These are phyloP conservation scores for Tachuris rubrigastra DNA, from an alignment of 2,113 vertebrate genomes.

Conservation along the genomic window DNA sequence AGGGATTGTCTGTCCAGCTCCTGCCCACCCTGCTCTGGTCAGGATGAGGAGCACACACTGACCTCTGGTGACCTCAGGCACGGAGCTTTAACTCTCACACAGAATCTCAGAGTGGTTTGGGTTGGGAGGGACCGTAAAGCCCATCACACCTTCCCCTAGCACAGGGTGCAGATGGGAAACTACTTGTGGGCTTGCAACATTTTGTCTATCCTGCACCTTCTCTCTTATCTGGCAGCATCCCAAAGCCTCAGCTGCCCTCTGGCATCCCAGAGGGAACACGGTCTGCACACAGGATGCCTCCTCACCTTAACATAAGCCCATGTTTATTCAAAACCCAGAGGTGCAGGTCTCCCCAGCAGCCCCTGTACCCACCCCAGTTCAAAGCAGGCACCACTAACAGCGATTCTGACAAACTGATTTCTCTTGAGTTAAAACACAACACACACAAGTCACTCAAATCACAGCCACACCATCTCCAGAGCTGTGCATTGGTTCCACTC, in stretches of 20 bases:
- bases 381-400: not conserved
- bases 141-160: not conserved
- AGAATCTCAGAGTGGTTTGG: not conserved
- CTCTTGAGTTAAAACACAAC: not conserved
- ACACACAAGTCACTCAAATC: fast-evolving
- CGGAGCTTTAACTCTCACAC: not conserved
- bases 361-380: not conserved
- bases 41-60: not conserved
- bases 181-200: fast-evolving
- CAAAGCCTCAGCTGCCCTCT: not conserved
- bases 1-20: not conserved
- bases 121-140: not conserved
- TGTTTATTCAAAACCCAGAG: not conserved
- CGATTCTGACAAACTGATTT: fast-evolving
- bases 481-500: not conserved
- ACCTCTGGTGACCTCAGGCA: not conserved
- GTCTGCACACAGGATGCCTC: not conserved
- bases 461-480: not conserved
- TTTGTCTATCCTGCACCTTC: not conserved
- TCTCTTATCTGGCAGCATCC: not conserved
- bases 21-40: not conserved
- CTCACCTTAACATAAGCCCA: not conserved
- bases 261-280: not conserved
- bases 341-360: not conserved
- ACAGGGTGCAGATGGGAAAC: not conserved